phyloP scores from a whole-genome alignment of 2,888 invertebrate species.

The Morpho deidamia region DNA sequence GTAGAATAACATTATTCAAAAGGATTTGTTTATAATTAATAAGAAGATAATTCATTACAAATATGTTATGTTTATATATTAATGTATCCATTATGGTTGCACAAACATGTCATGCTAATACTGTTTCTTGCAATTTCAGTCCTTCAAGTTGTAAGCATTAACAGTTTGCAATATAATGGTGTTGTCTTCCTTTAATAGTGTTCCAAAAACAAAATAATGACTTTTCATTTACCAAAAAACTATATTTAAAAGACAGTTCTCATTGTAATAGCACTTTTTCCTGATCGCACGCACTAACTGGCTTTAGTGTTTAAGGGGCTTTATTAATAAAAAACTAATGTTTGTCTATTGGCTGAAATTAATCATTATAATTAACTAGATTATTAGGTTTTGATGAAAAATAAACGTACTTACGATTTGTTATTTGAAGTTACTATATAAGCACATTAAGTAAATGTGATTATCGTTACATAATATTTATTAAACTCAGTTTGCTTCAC shows the following conservation, averaged over 20 bases:
- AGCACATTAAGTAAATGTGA: conserved; percentile 23
- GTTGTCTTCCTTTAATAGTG: conserved; percentile 52
- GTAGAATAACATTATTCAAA: conserved; percentile 19
- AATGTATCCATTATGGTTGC: conserved; percentile 24
- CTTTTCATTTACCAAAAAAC: conserved; percentile 7
- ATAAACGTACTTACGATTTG: conserved; percentile 42
- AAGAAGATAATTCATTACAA: conserved; percentile 4
- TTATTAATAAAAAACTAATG: conserved; percentile 44
- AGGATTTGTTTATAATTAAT: conserved; percentile 7
- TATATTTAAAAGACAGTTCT: conserved; percentile 48
- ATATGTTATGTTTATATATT: conserved; percentile 2
- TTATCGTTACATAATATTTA: conserved; percentile 4
- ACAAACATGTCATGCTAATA: conserved; percentile 38
- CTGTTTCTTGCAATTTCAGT: conserved; percentile 6
- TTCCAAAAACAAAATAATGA: conserved; percentile 29
- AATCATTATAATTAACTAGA: conserved; percentile 27
- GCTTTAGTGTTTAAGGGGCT: conserved; percentile 61
- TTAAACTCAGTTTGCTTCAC: conserved; percentile 28
- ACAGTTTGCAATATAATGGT: conserved; percentile 30
- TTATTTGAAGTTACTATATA: conserved; percentile 35
- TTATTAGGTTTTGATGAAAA: conserved; percentile 28
- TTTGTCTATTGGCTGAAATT: conserved; percentile 64
- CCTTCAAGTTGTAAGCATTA: conserved; percentile 1
- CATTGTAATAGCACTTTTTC: conserved; percentile 60
- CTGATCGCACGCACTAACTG: conserved; percentile 65